A percentile compares a stretch with the other conserved stretches of the same genome.
Evolutionary conservation across 2,888 invertebrate genomes (phyloP).

Genomic region (Zele albiditarsus): DNA sequence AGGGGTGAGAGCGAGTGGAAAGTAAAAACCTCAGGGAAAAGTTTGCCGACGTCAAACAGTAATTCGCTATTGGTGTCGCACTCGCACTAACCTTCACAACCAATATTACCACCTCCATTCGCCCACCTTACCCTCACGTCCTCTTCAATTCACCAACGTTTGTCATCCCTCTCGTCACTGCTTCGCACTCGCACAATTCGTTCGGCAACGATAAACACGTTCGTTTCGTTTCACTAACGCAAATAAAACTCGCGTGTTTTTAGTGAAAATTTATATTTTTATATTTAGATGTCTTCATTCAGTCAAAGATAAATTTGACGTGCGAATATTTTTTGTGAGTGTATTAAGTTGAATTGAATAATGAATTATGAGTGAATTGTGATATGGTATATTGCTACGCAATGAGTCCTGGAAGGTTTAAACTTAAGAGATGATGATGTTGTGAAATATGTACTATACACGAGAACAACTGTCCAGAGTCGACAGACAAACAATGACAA

Average conservation of each 20-base stretch:
- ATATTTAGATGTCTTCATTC: too few species aligned
- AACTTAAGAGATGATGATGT: slow-evolving; percentile 3
- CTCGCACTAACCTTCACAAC: slow-evolving; percentile 16
- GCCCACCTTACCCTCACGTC: slow-evolving; percentile 17
- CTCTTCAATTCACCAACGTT: slow-evolving; percentile 25
- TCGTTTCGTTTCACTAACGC: slow-evolving; percentile 51
- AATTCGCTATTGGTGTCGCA: slow-evolving; percentile 55
- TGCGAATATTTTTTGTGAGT: neutral
- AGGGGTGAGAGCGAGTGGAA: slow-evolving; percentile 15
- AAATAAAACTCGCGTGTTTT: neutral
- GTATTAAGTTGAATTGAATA: neutral
- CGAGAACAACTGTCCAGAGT: slow-evolving; percentile 15
- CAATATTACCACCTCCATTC: slow-evolving; percentile 31
- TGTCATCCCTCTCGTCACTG: slow-evolving; percentile 47
- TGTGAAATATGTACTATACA: neutral
- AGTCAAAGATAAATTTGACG: neutral
- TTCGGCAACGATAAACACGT: slow-evolving; percentile 58
- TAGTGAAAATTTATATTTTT: neutral
- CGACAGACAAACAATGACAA: slow-evolving; percentile 67
- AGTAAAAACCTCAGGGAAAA: slow-evolving; percentile 53
- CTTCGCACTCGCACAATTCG: slow-evolving; percentile 49
- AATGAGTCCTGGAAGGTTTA: neutral
- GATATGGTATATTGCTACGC: neutral
- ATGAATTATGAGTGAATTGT: neutral
- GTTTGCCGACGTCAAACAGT: slow-evolving; percentile 60